Evolutionary conservation across 2,797 vertebrate genomes (phyloP), one percentile per base, ranked within the genome.

Genomic region (Smutsia gigantea): DNA sequence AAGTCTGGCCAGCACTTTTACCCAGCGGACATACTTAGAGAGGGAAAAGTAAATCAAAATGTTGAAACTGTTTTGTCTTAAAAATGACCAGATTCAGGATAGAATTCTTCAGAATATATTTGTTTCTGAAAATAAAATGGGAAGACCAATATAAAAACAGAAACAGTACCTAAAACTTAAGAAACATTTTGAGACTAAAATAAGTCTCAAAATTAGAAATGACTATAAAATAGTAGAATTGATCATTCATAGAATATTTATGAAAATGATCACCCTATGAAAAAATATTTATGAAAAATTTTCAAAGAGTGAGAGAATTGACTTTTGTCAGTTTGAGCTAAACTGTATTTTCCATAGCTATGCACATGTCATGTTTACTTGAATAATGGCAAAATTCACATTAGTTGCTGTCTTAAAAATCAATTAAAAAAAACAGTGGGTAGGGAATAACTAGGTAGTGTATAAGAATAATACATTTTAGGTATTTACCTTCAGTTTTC

Each of bases 311-410:
- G 27, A 94, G 86, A 2, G 78, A 51, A 94, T 66, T 37, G 72
- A 3, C 34, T 51, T 63, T 82, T 74, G 51, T 74, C 61, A 77
- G 29, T 83, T 83, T 3, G 37, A 49, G n/a, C 51, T 86, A 94
- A 87, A 83, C 79, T 88, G 6, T 82, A 6, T n/a, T 81, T 88
- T 23, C n/a, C 13, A 84, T 5, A 75, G 37, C 37, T 95, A 29
- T 68, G 17, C 4, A 86, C 74, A 8, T 21, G 55, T 81, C 77
- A 81, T 39, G 46, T 89, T 75, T 87, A 57, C 11, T 64, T 81
- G 23, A 86, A 95, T 79, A 72, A 94, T 81, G 77, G 75, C 31
- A 94, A 90, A 79, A 66, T 61, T 51, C 34, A 81, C 3, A 13
- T 14, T 72, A 92, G 57, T 96, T 90, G 13, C 37, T 92, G 55